Conservation (phyloP, 2,113 vertebrate genomes). For the Otus sunia region DNA sequence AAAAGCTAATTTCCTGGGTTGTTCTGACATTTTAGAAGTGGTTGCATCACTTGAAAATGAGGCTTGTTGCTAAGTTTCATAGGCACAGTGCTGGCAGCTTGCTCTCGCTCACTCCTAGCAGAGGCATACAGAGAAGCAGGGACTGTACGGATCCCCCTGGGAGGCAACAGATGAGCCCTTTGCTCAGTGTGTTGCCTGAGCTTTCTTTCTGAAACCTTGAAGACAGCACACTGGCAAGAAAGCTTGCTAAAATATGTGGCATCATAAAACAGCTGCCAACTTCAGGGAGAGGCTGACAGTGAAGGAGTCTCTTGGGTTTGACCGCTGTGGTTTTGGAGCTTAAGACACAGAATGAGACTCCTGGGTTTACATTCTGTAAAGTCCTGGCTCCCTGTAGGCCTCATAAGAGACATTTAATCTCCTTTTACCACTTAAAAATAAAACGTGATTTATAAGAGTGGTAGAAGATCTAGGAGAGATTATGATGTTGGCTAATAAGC, state of each 20-base stretch:
- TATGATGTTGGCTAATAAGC: neutral
- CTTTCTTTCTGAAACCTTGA: neutral
- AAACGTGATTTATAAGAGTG: neutral
- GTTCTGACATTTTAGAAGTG: neutral
- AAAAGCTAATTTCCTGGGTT: neutral
- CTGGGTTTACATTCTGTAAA: neutral
- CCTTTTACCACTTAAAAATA: neutral
- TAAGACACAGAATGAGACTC: neutral
- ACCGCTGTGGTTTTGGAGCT: neutral
- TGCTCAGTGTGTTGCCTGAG: neutral
- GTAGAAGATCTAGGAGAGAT: neutral
- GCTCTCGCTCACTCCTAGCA: neutral
- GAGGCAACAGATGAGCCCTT: neutral
- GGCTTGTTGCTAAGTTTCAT: neutral
- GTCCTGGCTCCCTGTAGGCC: neutral
- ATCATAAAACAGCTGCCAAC: neutral
- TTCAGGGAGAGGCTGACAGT: neutral
- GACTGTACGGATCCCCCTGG: accelerated
- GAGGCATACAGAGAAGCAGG: neutral
- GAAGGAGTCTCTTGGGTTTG: neutral
- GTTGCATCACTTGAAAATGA: neutral
- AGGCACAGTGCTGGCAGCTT: neutral
- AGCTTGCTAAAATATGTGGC: neutral
- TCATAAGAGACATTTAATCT: neutral
- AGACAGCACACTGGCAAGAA: neutral